A percentile compares a stretch with the other conserved stretches of the same genome.
phyloP scores from a whole-genome alignment of 2,888 invertebrate species.

The Tinea pellionella region DNA sequence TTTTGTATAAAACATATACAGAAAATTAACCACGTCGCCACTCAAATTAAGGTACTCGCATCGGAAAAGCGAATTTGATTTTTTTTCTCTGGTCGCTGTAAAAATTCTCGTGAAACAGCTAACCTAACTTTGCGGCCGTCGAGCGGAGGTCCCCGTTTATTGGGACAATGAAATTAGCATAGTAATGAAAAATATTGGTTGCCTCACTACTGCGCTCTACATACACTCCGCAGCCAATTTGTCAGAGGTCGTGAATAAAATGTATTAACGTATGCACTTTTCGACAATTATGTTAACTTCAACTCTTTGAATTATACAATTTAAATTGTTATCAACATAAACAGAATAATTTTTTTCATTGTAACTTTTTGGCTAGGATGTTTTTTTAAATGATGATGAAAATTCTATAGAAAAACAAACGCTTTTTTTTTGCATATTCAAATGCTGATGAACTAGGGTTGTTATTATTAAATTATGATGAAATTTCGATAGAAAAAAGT shows the following conservation, averaged over 20 bases:
- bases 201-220: conserved; percentile 31
- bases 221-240: conserved; percentile 29
- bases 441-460: no score
- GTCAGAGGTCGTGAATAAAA: conserved; percentile 32
- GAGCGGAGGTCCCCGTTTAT: conserved; percentile 40
- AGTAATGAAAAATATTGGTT: conserved; percentile 68
- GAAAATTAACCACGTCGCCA: conserved; percentile 4
- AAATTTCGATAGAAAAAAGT: no score
- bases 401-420: no score
- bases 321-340: neutral
- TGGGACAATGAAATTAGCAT: conserved; percentile 66
- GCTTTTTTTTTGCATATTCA: no score
- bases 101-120: conserved; percentile 48
- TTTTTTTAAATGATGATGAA: no score
- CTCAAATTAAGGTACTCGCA: conserved; percentile 1
- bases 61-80: conserved; percentile 47
- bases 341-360: no score
- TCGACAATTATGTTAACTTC: neutral
- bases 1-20: no score
- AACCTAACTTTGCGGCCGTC: conserved; percentile 47
- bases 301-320: neutral
- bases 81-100: conserved; percentile 51
- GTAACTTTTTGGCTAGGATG: no score
- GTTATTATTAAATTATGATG: no score
- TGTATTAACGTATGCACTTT: conserved; percentile 11